Evolutionary conservation across 2,113 vertebrate species (phyloP), one percentile per base, ranked within the genome.

Genomic region (Lethenteron camtschaticum): DNA sequence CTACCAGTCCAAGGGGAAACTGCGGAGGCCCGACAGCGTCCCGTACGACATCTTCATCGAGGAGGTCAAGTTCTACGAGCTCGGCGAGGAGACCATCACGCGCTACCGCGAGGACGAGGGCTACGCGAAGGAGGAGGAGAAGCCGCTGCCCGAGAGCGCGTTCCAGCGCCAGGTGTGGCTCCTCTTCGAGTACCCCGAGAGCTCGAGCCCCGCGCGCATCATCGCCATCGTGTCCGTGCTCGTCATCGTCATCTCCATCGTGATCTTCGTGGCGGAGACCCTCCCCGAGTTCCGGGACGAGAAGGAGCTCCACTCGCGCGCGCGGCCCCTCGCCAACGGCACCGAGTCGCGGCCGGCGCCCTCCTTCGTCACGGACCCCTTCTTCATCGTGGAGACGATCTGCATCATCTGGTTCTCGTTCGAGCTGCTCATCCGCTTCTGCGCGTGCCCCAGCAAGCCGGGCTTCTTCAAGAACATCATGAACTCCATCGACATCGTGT

Each of bases 371-470:
- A 41, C 41, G 41, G 94, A 99, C 81, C 92, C 94, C 1, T 99
- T 96, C 71, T 99, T 99, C 85, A 86, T 99, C 11, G 88, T 99
- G 80, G 94, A 99, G 80, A 96, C 94, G 0, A 89, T 99, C 16
- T 99, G 92, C 79, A 97, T 99, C 12, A 87, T 99, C 63, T 99
- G 94, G 94, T 97, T 99, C 80, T 95, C 94, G 70, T 99, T 99
- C 69, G 94, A 99, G 82, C 88, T 99, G 71, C 82, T 85, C 71
- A 92, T 96, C 24, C 86, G 94, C 75, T 95, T 91, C 80, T 97
- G 91, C 69, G 89, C 92, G 1, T 83, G 91, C 69, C 94, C 94
- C 1, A 97, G 94, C 82, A 95, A 96, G 78, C 60, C 90, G 1
- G 81, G 76, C 12, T 99, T 99, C 86, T 92, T 97, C 77, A 91